A percentile compares a stretch with the other conserved stretches of the same genome.
Evolutionary conservation across 2,797 vertebrate genomes (phyloP).

Genomic region (Natrix natrix): DNA sequence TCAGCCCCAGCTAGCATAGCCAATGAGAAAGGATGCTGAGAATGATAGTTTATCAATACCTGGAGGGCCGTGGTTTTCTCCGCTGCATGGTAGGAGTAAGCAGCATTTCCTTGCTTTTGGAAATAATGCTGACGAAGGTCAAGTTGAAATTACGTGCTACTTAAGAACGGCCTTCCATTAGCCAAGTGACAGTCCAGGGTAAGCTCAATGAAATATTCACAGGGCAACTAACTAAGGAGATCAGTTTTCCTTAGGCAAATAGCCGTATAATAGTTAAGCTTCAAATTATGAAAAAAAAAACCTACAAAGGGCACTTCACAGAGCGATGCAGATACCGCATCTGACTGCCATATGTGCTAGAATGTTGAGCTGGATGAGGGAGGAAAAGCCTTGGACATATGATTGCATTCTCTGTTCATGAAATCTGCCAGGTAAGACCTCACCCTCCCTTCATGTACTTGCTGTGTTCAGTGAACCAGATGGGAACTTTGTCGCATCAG

Average conservation of each 20-base stretch:
- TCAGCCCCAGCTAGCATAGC: background rate
- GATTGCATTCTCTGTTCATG: background rate
- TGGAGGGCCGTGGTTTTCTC: accelerated
- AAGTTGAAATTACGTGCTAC: background rate
- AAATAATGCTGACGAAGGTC: background rate
- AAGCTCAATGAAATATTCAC: background rate
- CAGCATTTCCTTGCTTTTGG: background rate
- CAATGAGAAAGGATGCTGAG: background rate
- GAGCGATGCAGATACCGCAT: background rate
- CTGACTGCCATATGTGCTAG: background rate
- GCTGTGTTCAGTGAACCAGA: conserved; percentile 13
- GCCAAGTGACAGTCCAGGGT: accelerated
- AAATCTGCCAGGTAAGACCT: background rate
- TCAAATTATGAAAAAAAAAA: background rate
- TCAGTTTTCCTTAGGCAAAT: background rate
- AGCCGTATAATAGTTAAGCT: background rate
- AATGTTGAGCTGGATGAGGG: background rate
- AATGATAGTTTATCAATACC: background rate
- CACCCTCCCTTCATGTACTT: background rate
- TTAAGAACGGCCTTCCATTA: accelerated
- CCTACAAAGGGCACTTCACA: background rate
- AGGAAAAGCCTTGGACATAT: background rate
- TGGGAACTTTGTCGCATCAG: conserved; percentile 34
- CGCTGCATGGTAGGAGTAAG: accelerated
- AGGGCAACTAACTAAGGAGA: background rate